Evolutionary conservation across 2,888 invertebrate genomes (phyloP), one percentile per base, ranked within the genome.

Genomic region (Polydrusus cervinus): DNA sequence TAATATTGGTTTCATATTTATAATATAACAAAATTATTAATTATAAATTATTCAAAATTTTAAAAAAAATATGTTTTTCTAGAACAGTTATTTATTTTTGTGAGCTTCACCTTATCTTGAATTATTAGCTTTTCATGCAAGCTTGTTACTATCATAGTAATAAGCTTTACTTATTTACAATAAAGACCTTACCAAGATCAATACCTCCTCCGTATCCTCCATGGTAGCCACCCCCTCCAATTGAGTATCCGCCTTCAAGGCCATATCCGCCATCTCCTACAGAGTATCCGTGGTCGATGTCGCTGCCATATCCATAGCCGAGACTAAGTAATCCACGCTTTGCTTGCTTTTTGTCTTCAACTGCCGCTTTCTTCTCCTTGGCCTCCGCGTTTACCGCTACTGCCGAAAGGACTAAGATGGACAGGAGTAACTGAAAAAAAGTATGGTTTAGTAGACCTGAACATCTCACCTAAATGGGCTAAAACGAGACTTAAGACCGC

Each of bases 301-400:
- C 94, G 82, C 92, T 91, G 75, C 93, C 94, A 86, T 95, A 94
- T 69, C 95, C 95, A 82, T 94, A 94, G 81, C 94, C 95, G 84
- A 94, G 89, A 85, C 93, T 92, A 75, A 94, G 89, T 81, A 95
- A 90, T 80, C 95, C 95, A 81, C 95, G 93, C 88, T 95, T 95
- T 88, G 94, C 93, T 86, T 94, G 90, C 87, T 94, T 94, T 90
- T 95, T 94, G 78, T 93, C 93, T 38, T 78, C 71, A 49, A 78
- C 82, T 77, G 80, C 81, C 71, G 81, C 78, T 86, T 91, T 91
- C 89, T 92, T 90, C 89, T 90, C 90, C 86, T 91, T 90, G 87
- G 92, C 92, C 89, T 92, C 91, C 82, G 91, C 93, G 83, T 86
- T 87, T 78, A 89, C 88, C 78, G 92, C 92, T 87, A 92, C 85